Evolutionary conservation across 2,797 vertebrate species (phyloP).

Genomic region (Arnoldichthys spilopterus): DNA sequence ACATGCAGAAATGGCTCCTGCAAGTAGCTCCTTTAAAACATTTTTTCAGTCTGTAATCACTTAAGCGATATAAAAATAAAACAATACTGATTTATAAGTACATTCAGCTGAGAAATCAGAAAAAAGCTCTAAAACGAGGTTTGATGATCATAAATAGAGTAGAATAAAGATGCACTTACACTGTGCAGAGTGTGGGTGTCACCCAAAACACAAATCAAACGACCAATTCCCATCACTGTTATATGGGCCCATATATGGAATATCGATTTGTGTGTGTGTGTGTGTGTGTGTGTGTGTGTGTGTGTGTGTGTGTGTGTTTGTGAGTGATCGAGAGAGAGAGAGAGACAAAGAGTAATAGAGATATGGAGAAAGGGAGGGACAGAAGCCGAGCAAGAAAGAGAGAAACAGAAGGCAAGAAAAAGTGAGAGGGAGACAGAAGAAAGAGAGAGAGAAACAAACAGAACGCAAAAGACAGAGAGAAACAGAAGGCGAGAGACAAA

Average conservation of each 20-base stretch:
- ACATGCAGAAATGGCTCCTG: background rate
- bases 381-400: too few species aligned
- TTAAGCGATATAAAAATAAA: background rate
- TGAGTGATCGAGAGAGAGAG: background rate
- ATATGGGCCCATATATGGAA: constrained; percentile 37
- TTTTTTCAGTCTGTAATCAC: background rate
- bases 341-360: background rate
- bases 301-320: constrained; percentile 28
- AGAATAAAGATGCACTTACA: constrained; percentile 13
- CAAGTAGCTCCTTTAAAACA: constrained; percentile 9
- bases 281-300: constrained; percentile 14
- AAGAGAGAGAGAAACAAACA: background rate
- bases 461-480: too few species aligned
- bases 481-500: too few species aligned
- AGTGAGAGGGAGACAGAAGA: too few species aligned
- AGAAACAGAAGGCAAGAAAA: too few species aligned
- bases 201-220: constrained; percentile 47
- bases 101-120: background rate
- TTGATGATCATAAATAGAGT: constrained; percentile 11
- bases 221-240: constrained; percentile 44
- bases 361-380: too few species aligned
- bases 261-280: constrained; percentile 44
- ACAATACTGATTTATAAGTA: background rate
- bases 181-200: constrained; percentile 20
- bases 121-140: background rate